Conservation (phyloP, 2,797 vertebrate genomes). For the Notolepis coatsorum region DNA sequence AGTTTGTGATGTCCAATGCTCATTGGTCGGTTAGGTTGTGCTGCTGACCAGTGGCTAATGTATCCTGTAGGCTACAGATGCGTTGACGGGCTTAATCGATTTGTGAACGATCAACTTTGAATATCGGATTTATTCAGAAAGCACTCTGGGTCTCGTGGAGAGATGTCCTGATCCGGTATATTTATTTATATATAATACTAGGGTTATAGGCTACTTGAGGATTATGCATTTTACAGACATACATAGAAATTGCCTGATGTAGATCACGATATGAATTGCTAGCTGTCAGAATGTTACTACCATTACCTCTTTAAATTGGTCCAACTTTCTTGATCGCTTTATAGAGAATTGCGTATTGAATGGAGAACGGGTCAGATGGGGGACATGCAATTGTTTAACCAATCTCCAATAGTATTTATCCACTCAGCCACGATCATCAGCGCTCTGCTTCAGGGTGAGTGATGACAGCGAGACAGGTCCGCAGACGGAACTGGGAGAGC, state of each 20-base stretch:
- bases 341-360: neutral
- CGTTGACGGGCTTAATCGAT: conserved; percentile 22
- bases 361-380: conserved; percentile 36
- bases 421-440: conserved; percentile 40
- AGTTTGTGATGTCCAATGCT: conserved; percentile 45
- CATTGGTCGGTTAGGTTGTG: neutral
- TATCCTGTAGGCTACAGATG: conserved; percentile 18
- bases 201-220: neutral
- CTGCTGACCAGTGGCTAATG: conserved; percentile 15
- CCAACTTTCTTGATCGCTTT: neutral
- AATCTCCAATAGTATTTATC: conserved; percentile 43
- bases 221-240: conserved; percentile 4
- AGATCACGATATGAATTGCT: too few species aligned
- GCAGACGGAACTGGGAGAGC: conserved; percentile 18
- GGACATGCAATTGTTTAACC: conserved; percentile 51
- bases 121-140: conserved; percentile 21
- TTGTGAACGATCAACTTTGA: conserved; percentile 32
- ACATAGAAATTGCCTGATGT: neutral
- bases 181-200: neutral
- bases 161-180: neutral
- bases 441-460: conserved; percentile 45
- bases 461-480: conserved; percentile 35
- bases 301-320: neutral
- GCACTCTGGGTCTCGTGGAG: neutral
- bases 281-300: too few species aligned